Base-by-base conservation (phyloP, 2,797 vertebrate species). In the Yasuhikotakia modesta region DNA sequence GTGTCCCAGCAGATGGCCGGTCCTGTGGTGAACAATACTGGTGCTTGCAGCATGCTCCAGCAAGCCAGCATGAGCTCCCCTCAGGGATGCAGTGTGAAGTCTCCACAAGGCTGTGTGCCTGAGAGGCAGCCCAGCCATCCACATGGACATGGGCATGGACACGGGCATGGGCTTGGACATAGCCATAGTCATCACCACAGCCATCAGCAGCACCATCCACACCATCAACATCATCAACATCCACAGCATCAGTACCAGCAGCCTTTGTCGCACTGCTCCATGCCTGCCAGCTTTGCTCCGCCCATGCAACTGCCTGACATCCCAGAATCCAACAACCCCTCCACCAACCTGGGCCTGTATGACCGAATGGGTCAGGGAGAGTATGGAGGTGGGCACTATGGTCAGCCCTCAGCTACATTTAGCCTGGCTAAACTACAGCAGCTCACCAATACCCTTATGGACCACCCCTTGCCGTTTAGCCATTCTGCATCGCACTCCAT, bases 371-470 rank as follows among this genome's bases (percentile, higher is more conserved):
- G 96, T 84, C 96, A 98, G 87, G 94, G 94, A 61, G 98, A 99
- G 71, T 99, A 98, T 16, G 93, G 94, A 84, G 87, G 95, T 7
- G 94, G 96, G 58, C 96, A 97, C 87, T 99, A 98, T 85, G 88
- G 95, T 0, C 98, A 99, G 90, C 95, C 96, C 0, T 97, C 98
- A 0, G 97, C 96, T 85, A 95, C 94, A 58, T 96, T 99, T 87
- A 99, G 97, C 89, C 94, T 99, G 90, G 97, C 97, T 86, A 99
- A 99, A 83, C 94, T 99, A 86, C 98, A 99, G 80, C 97, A 99
- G 93, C 94, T 99, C 90, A 99, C 98, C 86, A 99, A 99, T 85
- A 98, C 97, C 0, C 95, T 99, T 87, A 99, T 99, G 87, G 97
- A 99, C 86, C 96, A 97, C 92, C 93, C 97, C 76, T 94, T 98